Evolutionary conservation across 2,888 invertebrate species (phyloP), one percentile per base, ranked within the genome.

Genomic region (Osedax frankpressi): DNA sequence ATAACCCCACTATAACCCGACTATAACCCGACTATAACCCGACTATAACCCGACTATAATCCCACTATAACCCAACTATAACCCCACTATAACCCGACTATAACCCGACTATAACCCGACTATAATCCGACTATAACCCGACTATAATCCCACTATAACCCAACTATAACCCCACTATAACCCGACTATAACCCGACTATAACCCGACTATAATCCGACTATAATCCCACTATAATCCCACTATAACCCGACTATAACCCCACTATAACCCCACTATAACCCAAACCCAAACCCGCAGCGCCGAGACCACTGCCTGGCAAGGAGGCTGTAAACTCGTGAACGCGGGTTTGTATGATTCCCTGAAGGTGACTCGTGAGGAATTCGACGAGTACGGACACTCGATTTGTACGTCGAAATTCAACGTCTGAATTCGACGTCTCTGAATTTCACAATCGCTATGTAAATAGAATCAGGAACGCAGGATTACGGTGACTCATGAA

Each of bases 1-100:
- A 6, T 19, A 6, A 6, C 44, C 44, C 44, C 87, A 82, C 76
- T 91, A 91, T 80, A 92, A 95, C 0, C 83, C 91, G 1, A 89
- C 89, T 0, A 92, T 92, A 83, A 88, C 93, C 0, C 96, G 95
- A 95, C 88, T n/a, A n/a, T n/a, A n/a, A n/a, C n/a, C n/a, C n/a
- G n/a, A n/a, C n/a, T n/a, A n/a, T n/a, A n/a, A n/a, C n/a, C n/a
- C n/a, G n/a, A n/a, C n/a, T n/a, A n/a, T n/a, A n/a, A n/a, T 19
- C 44, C 44, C 19, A 44, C 44, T 19, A 44, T 19, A 11, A 44
- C 19, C 19, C 6, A 44, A 6, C 44, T 19, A 6, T 19, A 6
- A 6, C 44, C 44, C 44, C 87, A 82, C 76, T 91, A 91, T 80
- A 92, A 95, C 0, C 83, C 91, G 1, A 89, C 89, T 0, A 92